phyloP scores from a whole-genome alignment of 2,888 invertebrate species.

The Temnothorax ravouxi region DNA sequence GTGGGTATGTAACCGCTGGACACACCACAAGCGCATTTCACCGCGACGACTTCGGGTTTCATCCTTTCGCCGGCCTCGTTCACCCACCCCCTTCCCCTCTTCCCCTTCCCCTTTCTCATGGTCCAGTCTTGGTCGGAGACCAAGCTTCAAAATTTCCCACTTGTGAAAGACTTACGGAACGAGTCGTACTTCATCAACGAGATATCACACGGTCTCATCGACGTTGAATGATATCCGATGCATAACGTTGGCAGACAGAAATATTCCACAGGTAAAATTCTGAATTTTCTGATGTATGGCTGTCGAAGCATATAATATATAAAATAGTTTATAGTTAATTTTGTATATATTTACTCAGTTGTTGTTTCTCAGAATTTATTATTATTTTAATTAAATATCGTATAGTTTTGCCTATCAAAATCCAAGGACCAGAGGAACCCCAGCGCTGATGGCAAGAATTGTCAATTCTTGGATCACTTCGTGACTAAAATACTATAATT shows the following conservation, averaged over 20 bases:
- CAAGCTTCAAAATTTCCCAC: conserved; percentile 32
- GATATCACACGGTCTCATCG: conserved; percentile 10
- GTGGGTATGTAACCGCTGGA: conserved; percentile 66
- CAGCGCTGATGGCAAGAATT: neutral
- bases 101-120: conserved; percentile 26
- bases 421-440: neutral
- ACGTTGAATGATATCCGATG: neutral
- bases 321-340: neutral
- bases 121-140: conserved; percentile 2
- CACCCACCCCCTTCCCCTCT: conserved; percentile 50
- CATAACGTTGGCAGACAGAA: neutral
- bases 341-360: neutral
- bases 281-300: neutral
- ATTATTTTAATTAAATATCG: neutral
- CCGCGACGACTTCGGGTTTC: conserved; percentile 72
- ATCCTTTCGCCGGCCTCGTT: conserved; percentile 68
- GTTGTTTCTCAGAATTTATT: neutral
- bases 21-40: conserved; percentile 73
- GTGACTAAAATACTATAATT: conserved; percentile 33
- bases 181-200: conserved; percentile 16
- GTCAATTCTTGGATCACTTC: neutral
- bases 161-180: conserved; percentile 14
- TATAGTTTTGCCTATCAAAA: neutral
- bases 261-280: neutral
- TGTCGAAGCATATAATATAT: neutral